Conservation (phyloP, 2,113 vertebrate genomes). For the Oceanites oceanicus region DNA sequence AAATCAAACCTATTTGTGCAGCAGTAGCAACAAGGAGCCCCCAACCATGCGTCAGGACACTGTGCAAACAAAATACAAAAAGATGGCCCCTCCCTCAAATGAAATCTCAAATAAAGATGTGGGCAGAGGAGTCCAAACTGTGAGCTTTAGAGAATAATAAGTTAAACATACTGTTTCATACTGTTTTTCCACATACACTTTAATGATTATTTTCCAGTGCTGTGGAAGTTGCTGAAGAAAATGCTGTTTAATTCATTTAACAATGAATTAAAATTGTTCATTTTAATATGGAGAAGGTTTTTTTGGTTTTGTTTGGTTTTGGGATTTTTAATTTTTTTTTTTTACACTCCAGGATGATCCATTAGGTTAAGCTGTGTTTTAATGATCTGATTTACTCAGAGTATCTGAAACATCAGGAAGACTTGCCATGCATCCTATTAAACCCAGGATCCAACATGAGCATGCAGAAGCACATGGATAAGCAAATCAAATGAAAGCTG, state of each 20-base stretch:
- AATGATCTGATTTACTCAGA: slow-evolving; percentile 7
- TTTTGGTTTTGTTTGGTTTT: background rate
- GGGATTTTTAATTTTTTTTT: background rate
- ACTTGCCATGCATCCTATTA: background rate
- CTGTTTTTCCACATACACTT: background rate
- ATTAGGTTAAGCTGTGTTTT: slow-evolving; percentile 24
- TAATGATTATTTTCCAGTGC: background rate
- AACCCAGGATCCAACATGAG: background rate
- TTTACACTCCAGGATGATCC: background rate
- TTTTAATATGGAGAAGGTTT: background rate
- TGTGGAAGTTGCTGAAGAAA: background rate
- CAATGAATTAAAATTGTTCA: background rate
- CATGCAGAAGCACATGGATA: slow-evolving; percentile 10
- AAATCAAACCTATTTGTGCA: background rate
- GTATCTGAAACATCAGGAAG: background rate
- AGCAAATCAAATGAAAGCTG: slow-evolving; percentile 29
- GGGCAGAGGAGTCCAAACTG: background rate
- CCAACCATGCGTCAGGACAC: background rate
- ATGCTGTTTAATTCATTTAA: too few relatives aligned
- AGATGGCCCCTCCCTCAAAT: background rate
- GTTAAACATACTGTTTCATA: background rate
- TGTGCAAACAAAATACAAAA: background rate
- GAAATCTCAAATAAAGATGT: background rate
- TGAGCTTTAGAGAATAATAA: background rate
- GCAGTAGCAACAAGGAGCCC: background rate